Base-by-base conservation (phyloP, 1,140 invertebrate genomes). In the Panulirus ornatus region DNA sequence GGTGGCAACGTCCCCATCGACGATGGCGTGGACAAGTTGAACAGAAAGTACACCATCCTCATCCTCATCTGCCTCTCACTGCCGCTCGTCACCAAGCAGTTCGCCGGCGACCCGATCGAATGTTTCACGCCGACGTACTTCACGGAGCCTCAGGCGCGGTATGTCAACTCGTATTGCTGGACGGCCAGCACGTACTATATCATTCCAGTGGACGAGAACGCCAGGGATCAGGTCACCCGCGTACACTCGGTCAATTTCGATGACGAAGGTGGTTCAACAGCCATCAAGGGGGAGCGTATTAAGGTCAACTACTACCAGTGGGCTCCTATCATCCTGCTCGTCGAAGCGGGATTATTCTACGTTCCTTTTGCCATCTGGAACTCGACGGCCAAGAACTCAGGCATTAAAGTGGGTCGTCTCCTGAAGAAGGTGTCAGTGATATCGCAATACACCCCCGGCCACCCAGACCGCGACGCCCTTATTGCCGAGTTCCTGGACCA, bases 281-380 rank as follows among this genome's bases (percentile, higher is more conserved):
- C 79, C 22, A 75, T 92, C 30, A 91, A 79, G 58, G 92, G 92
- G 14, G 92, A 92, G 83, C 75, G 83, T 85, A 93, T 94, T 8
- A 92, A 93, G 75, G 93, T 94, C 27, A 93, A 93, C 84, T 95
- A 95, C 92, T 95, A 95, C 92, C 95, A 95, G 92, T 95, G 95
- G 95, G 94, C 95, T 8, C 95, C 95, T 6, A 94, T 95, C 42
- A 95, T 95, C 88, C 92, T 95, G 19, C 92, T 95, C 38, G 93
- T 95, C 2, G 94, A 95, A 93, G 95, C 95, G 5, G 93, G 95
- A 40, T 93, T 95, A 79, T 95, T 95, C 92, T 95, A 95, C 92
- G 84, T 95, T 83, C 95, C 95, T 0, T 95, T 95, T 88, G 94
- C 95, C 22, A 93, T 95, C 27, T 95, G 95, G 95, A 93, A 94